These are phyloP conservation scores for Anoura caudifer DNA, from an alignment of 2,113 vertebrate species.

Conservation along the genomic window DNA sequence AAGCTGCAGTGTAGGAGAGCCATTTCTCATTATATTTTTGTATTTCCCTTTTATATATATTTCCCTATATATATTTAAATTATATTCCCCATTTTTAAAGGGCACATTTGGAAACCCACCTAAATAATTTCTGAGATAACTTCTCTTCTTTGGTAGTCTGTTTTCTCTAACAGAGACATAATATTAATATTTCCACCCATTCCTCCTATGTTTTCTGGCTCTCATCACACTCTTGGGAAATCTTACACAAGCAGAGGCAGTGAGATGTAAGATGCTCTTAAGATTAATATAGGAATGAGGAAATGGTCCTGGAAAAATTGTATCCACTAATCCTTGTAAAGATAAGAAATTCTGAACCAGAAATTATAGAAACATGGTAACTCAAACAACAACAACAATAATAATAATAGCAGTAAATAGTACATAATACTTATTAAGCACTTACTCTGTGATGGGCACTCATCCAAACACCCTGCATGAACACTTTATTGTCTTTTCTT, in stretches of 20 bases:
- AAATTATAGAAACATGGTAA: neutral
- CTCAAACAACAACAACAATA: neutral
- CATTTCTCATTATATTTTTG: constrained; percentile 60
- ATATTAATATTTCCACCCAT: neutral
- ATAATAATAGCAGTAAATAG: too few species aligned
- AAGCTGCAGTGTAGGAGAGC: constrained; percentile 49
- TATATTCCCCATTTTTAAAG: constrained; percentile 27
- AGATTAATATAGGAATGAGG: neutral
- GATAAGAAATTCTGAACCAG: neutral
- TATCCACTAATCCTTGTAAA: neutral
- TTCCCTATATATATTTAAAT: constrained; percentile 33
- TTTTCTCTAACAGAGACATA: neutral
- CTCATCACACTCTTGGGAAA: neutral
- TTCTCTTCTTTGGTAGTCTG: neutral
- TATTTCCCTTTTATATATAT: constrained; percentile 28
- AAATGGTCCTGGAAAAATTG: neutral
- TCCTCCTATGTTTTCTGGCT: neutral
- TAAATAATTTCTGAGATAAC: constrained; percentile 23
- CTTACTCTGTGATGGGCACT: neutral
- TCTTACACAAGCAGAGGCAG: neutral
- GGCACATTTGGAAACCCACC: neutral
- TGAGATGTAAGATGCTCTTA: too few species aligned
- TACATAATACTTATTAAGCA: neutral
- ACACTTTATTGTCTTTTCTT: neutral
- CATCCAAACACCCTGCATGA: neutral